Conservation (phyloP, 2,797 vertebrate species). For the Todus mexicanus region DNA sequence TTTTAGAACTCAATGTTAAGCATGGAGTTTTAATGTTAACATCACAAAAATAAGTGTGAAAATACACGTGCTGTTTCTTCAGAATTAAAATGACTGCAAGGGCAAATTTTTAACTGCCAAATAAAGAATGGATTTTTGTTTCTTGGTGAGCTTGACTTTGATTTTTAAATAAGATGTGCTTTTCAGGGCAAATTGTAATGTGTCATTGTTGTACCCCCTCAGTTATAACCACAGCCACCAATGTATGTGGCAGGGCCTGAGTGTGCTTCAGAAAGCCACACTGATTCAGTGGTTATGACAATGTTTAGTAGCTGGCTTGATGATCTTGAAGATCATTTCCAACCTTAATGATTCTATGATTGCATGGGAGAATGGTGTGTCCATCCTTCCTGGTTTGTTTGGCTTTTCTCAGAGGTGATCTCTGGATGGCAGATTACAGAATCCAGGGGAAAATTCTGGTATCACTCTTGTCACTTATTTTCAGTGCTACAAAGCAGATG, state of each 20-base stretch:
- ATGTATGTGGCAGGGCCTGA: accelerated
- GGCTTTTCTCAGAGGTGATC: background rate
- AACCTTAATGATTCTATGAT: no score
- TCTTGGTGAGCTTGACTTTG: background rate
- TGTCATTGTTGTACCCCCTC: accelerated
- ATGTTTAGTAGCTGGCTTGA: no score
- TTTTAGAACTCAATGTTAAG: background rate
- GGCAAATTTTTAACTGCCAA: background rate
- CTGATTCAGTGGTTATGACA: no score
- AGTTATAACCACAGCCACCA: background rate
- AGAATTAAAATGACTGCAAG: background rate
- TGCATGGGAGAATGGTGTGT: background rate
- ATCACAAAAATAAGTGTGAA: background rate
- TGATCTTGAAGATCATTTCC: no score
- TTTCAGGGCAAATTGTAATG: background rate
- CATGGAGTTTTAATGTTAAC: background rate
- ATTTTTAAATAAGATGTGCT: background rate
- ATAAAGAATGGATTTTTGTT: background rate
- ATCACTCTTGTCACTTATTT: background rate
- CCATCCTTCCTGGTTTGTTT: background rate
- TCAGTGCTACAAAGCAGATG: background rate
- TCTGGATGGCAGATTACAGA: background rate
- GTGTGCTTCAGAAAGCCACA: background rate
- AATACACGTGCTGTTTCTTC: background rate
- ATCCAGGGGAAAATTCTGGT: background rate